These are phyloP conservation scores for Hymenochirus boettgeri DNA, from an alignment of 2,113 vertebrate genomes.

Conservation along the genomic window DNA sequence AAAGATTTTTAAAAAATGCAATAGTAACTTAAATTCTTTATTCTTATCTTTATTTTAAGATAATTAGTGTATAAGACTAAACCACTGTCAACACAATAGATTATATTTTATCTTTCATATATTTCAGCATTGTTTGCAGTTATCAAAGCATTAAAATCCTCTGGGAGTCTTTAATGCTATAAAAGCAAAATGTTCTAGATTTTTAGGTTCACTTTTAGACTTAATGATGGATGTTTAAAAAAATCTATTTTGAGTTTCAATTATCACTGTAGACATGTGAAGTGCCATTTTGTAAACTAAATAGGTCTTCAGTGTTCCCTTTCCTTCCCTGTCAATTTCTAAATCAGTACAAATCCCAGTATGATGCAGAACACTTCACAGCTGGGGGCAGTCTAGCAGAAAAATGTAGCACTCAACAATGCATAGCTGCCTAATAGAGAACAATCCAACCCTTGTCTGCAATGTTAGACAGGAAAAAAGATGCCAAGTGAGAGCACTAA, in stretches of 20 bases:
- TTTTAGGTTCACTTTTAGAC: background rate
- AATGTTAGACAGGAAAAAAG: background rate
- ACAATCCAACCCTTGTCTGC: conserved; percentile 12
- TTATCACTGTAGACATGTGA: conserved; percentile 7
- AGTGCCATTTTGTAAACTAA: background rate
- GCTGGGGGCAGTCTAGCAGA: conserved; percentile 10
- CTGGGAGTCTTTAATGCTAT: too few species aligned
- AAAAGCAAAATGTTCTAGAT: background rate
- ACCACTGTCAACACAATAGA: too few species aligned
- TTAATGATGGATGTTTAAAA: conserved; percentile 1
- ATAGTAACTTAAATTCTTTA: too few species aligned
- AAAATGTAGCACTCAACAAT: conserved; percentile 13
- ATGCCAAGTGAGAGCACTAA: background rate
- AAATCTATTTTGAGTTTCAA: conserved; percentile 1
- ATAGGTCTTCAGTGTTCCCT: conserved; percentile 12
- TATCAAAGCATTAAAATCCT: too few species aligned
- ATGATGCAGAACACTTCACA: conserved; percentile 19
- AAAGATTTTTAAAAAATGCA: too few species aligned
- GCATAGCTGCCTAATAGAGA: background rate
- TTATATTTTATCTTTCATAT: too few species aligned
- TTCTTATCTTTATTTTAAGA: too few species aligned
- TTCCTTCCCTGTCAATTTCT: conserved; percentile 4
- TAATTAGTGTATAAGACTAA: too few species aligned
- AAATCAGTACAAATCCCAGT: conserved; percentile 21
- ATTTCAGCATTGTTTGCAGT: too few species aligned